A percentile compares a stretch with the other conserved stretches of the same genome.
Evolutionary conservation across 2,888 invertebrate genomes (phyloP).

Genomic region (Xanthorhoe designata): DNA sequence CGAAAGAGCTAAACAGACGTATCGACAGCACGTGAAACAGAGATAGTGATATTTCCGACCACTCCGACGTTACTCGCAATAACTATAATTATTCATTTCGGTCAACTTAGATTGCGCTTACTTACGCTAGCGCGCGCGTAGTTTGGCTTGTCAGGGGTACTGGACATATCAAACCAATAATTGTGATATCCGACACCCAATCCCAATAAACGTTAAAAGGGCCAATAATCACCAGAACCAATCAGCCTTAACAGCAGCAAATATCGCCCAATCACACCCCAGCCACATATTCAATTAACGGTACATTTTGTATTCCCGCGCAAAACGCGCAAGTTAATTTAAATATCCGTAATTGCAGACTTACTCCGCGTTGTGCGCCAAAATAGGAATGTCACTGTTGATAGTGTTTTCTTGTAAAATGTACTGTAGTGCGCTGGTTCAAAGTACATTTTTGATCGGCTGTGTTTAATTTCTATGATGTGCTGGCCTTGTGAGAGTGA

Average conservation of each 20-base stretch:
- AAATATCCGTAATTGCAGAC: conserved; percentile 69
- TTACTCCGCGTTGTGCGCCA: conserved; percentile 26
- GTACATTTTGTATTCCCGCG: conserved; percentile 73
- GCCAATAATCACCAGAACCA: conserved; percentile 24
- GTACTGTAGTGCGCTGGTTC: conserved; percentile 1
- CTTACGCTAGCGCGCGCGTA: too few species aligned
- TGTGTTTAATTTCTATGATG: too few species aligned
- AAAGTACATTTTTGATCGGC: neutral
- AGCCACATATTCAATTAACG: conserved; percentile 76
- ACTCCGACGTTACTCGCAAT: too few species aligned
- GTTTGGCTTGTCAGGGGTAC: too few species aligned
- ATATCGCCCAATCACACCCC: conserved; percentile 62
- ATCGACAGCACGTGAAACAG: too few species aligned
- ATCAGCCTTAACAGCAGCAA: conserved; percentile 53
- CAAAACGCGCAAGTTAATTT: conserved; percentile 72
- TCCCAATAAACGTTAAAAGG: conserved; percentile 13
- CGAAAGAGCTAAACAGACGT: too few species aligned
- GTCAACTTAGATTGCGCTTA: too few species aligned
- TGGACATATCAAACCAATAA: conserved; percentile 9
- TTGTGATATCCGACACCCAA: conserved; percentile 8
- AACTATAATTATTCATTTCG: too few species aligned
- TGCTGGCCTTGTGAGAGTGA: too few species aligned
- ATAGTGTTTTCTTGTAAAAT: conserved; percentile 1
- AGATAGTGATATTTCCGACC: too few species aligned
- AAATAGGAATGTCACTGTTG: conserved; percentile 1